Evolutionary conservation across 2,797 vertebrate species (phyloP).

Genomic region (Sebastes hubbsi): DNA sequence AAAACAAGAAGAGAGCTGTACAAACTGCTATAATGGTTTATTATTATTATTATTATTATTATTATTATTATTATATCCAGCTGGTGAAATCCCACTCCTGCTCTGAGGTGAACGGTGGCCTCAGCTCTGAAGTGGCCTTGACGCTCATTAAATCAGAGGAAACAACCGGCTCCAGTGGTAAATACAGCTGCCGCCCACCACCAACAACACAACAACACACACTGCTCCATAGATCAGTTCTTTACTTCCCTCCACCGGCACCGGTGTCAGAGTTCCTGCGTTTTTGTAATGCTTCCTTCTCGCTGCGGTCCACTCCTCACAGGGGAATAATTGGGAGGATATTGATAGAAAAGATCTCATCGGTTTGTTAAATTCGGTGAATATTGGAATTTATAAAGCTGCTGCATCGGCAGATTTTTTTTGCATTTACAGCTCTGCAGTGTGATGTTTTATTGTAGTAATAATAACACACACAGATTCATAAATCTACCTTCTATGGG

Average conservation of each 20-base stretch:
- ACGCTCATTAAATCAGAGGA: constrained; percentile 71
- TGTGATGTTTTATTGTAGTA: background rate
- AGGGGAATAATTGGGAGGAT: constrained; percentile 24
- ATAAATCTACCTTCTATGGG: background rate
- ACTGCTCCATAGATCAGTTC: constrained; percentile 36
- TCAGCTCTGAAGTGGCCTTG: constrained; percentile 58
- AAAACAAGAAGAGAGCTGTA: background rate
- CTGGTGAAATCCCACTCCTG: constrained; percentile 24
- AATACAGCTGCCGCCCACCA: constrained; percentile 76
- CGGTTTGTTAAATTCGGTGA: background rate
- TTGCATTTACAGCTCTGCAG: background rate
- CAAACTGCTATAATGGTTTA: background rate
- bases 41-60: constrained; percentile 26
- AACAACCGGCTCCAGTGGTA: constrained; percentile 63
- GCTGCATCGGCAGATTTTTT: background rate
- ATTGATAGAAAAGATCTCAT: background rate
- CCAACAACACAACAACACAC: constrained; percentile 23
- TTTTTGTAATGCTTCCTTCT: constrained; percentile 59
- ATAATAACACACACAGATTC: background rate
- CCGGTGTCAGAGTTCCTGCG: constrained; percentile 36
- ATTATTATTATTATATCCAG: constrained; percentile 27
- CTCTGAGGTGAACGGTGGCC: constrained; percentile 38
- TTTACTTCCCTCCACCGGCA: constrained; percentile 24
- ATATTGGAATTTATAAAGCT: background rate
- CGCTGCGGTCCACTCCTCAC: constrained; percentile 24